Percentiles rank a stretch among this genome's conserved stretches.
Evolutionary conservation across 2,797 vertebrate genomes (phyloP).

Genomic region (Sandelia bainsii): DNA sequence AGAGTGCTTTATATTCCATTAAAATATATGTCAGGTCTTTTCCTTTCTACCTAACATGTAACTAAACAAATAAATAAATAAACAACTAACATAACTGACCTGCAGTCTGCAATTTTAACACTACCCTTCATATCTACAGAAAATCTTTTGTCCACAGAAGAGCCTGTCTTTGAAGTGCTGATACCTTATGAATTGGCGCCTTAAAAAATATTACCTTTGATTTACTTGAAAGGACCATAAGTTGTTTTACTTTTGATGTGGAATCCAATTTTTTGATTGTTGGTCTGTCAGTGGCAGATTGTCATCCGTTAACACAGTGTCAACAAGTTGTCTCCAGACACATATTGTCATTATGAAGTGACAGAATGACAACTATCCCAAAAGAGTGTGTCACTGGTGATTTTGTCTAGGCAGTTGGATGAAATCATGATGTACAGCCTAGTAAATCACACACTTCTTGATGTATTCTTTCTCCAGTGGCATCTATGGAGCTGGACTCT

Average conservation of each 20-base stretch:
- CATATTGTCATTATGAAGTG: slow-evolving; percentile 8
- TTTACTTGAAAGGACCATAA: too few relatives aligned
- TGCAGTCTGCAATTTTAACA: neutral
- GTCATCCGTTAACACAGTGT: neutral
- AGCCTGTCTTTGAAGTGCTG: neutral
- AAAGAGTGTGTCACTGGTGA: slow-evolving; percentile 15
- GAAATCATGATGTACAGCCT: slow-evolving; percentile 20
- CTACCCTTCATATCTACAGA: neutral
- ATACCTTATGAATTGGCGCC: neutral
- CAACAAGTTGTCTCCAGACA: slow-evolving; percentile 17
- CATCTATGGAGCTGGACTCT: neutral
- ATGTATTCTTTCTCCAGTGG: neutral
- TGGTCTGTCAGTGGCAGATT: slow-evolving; percentile 14
- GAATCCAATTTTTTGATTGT: slow-evolving; percentile 6
- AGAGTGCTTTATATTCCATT: neutral
- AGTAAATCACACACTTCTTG: slow-evolving; percentile 20
- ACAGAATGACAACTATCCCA: slow-evolving; percentile 18
- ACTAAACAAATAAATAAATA: neutral
- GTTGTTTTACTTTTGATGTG: slow-evolving; percentile 2
- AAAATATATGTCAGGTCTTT: neutral
- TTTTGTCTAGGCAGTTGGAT: slow-evolving; percentile 23
- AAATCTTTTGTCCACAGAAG: neutral
- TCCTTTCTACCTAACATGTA: neutral
- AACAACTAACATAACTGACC: neutral
- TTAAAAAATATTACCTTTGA: too few relatives aligned